These are phyloP conservation scores for Pogonomyrmex californicus DNA, from an alignment of 1,140 invertebrate genomes.

Conservation along the genomic window DNA sequence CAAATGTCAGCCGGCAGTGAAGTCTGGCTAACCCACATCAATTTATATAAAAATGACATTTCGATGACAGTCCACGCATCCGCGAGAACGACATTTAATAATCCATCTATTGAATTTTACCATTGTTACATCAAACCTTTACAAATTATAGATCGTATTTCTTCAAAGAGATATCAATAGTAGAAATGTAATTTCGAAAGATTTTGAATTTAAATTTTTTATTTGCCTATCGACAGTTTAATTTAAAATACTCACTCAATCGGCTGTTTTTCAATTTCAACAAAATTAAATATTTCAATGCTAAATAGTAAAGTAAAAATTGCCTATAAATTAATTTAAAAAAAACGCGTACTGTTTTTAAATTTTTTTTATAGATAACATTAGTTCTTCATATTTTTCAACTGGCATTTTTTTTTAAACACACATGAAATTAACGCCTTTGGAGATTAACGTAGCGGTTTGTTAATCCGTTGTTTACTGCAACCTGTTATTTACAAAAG, in stretches of 20 bases:
- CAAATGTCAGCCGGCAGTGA: constrained; percentile 13
- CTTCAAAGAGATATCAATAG: neutral
- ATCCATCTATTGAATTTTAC: constrained; percentile 23
- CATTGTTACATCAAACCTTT: neutral
- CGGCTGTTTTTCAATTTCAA: neutral
- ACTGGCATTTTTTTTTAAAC: neutral
- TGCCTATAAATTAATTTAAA: neutral
- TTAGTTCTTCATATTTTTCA: neutral
- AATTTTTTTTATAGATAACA: neutral
- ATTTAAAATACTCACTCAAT: neutral
- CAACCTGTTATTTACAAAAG: neutral
- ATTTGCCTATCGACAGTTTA: neutral
- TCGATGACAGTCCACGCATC: neutral
- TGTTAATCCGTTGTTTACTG: neutral
- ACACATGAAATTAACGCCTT: neutral
- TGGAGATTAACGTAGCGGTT: neutral
- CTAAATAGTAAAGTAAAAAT: neutral
- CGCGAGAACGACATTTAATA: constrained; percentile 18
- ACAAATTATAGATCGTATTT: neutral
- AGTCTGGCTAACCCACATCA: neutral
- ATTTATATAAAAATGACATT: constrained; percentile 23
- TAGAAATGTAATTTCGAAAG: neutral
- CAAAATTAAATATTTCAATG: neutral
- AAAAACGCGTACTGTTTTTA: neutral
- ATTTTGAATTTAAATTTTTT: neutral